phyloP scores from a whole-genome alignment of 2,888 invertebrate genomes.

The Noctua fimbriata region DNA sequence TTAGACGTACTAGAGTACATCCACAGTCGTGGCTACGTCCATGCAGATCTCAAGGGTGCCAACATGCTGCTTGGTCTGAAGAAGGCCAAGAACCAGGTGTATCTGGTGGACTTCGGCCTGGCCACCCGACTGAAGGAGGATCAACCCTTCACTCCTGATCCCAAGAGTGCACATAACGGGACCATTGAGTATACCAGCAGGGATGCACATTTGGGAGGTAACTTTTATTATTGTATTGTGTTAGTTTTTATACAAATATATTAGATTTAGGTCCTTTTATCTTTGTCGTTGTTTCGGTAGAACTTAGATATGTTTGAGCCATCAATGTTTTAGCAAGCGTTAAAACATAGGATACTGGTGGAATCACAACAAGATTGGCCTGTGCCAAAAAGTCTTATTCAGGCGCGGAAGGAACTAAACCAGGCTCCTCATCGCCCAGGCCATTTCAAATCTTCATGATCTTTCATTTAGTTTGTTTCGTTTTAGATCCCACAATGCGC shows the following conservation, averaged over 20 bases:
- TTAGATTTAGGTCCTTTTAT: neutral
- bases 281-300: neutral
- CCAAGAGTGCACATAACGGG: slow-evolving; percentile 98
- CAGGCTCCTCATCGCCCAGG: neutral
- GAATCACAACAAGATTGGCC: neutral
- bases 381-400: neutral
- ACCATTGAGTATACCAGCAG: slow-evolving; percentile 99
- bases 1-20: slow-evolving; percentile 97
- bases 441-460: neutral
- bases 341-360: neutral
- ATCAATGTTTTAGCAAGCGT: neutral
- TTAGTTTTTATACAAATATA: neutral
- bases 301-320: neutral
- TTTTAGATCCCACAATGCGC: slow-evolving; percentile 94
- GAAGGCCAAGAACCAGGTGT: slow-evolving; percentile 93
- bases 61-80: slow-evolving; percentile 96
- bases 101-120: slow-evolving; percentile 98
- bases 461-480: neutral
- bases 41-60: slow-evolving; percentile 98
- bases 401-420: neutral
- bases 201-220: slow-evolving; percentile 98
- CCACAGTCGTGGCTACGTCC: slow-evolving; percentile 97
- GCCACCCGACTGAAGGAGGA: slow-evolving; percentile 93
- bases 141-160: slow-evolving; percentile 96
- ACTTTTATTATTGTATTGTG: neutral